These are phyloP conservation scores for Epinephelus coioides DNA, from an alignment of 2,797 vertebrate genomes.

Conservation along the genomic window DNA sequence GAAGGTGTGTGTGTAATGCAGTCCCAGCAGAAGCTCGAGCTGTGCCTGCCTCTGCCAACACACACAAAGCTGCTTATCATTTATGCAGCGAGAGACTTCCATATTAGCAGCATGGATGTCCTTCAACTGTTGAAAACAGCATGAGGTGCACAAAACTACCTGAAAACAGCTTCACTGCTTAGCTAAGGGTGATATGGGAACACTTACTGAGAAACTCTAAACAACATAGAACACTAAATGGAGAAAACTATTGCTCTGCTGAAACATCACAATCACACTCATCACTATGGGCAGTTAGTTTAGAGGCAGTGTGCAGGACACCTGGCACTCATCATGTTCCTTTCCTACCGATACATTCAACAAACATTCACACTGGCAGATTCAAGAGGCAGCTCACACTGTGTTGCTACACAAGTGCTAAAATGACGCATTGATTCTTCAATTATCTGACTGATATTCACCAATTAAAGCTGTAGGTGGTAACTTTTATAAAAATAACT, in stretches of 20 bases:
- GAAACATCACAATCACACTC: neutral
- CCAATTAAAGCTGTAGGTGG: too few relatives aligned
- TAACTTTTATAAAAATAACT: too few relatives aligned
- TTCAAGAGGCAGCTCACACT: neutral
- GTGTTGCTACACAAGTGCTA: too few relatives aligned
- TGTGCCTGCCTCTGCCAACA: conserved; percentile 28
- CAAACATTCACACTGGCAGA: neutral
- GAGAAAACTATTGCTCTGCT: neutral
- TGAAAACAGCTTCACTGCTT: conserved; percentile 4
- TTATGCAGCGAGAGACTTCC: conserved; percentile 13
- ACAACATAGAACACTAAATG: neutral
- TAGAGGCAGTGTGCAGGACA: neutral
- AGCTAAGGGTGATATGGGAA: neutral
- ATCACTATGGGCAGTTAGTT: neutral
- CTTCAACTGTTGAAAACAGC: conserved; percentile 5
- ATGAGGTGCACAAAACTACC: neutral
- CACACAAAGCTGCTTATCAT: conserved; percentile 48
- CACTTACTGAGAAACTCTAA: neutral
- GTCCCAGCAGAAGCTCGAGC: conserved; percentile 31
- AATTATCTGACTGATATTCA: too few relatives aligned
- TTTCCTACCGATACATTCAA: neutral
- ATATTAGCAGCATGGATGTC: conserved; percentile 19
- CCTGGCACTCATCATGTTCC: neutral
- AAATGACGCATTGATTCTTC: too few relatives aligned
- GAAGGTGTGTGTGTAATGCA: conserved; percentile 17